These are phyloP conservation scores for Thrips palmi DNA, from an alignment of 1,140 invertebrate species.

Conservation along the genomic window DNA sequence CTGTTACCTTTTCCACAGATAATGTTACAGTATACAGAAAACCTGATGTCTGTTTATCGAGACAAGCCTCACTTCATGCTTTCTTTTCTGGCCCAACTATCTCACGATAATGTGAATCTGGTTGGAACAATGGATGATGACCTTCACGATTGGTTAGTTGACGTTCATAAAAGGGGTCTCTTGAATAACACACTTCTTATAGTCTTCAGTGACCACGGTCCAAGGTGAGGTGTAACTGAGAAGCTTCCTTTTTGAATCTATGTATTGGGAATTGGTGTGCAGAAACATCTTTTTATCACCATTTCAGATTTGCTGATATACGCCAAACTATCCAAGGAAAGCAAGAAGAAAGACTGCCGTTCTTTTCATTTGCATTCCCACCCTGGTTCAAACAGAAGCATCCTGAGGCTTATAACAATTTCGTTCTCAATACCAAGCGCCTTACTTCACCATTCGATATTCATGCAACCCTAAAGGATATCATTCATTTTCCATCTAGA, in stretches of 20 bases:
- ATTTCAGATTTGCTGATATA: slow-evolving; percentile 52
- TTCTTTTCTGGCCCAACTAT: slow-evolving; percentile 76
- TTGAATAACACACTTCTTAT: slow-evolving; percentile 65
- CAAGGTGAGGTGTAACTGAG: slow-evolving; percentile 33
- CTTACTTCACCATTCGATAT: slow-evolving; percentile 70
- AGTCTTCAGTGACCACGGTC: slow-evolving; percentile 77
- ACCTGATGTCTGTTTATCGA: slow-evolving; percentile 39
- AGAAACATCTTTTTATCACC: neutral
- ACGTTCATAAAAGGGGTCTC: slow-evolving; percentile 33
- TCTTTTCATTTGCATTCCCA: slow-evolving; percentile 64
- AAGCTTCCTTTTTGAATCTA: neutral
- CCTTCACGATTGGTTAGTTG: slow-evolving; percentile 39
- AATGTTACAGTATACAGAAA: slow-evolving; percentile 43
- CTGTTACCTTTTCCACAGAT: slow-evolving; percentile 26
- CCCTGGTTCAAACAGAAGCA: slow-evolving; percentile 34
- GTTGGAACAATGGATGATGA: slow-evolving; percentile 58
- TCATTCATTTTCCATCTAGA: slow-evolving; percentile 32
- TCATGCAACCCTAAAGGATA: slow-evolving; percentile 45
- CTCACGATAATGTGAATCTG: slow-evolving; percentile 67
- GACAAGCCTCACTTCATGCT: slow-evolving; percentile 62
- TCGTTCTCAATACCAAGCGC: slow-evolving; percentile 43
- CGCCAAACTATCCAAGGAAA: slow-evolving; percentile 75
- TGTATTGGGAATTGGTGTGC: neutral
- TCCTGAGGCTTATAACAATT: slow-evolving; percentile 39
- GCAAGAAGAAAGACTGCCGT: slow-evolving; percentile 72